Evolutionary conservation across 1,140 invertebrate genomes (phyloP).

Genomic region (Pseudomyrmex cubaensis): DNA sequence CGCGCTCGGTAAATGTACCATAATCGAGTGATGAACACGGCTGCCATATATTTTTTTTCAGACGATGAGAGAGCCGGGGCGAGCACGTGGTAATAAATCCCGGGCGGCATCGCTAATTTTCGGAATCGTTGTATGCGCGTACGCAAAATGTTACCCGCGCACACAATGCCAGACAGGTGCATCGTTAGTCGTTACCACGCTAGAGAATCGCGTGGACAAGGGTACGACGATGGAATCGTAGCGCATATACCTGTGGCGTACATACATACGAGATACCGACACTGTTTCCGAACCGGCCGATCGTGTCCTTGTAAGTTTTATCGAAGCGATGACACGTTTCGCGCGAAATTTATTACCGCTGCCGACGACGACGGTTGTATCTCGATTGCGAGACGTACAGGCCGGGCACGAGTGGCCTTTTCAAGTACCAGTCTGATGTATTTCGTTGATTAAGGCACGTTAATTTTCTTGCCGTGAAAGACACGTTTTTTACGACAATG

Average conservation of each 20-base stretch:
- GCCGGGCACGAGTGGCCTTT: constrained; percentile 30
- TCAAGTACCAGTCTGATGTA: constrained; percentile 40
- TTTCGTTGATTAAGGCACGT: constrained; percentile 53
- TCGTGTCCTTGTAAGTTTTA: constrained; percentile 62
- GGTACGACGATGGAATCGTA: constrained; percentile 6
- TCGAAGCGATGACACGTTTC: constrained; percentile 53
- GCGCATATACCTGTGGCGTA: neutral
- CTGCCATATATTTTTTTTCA: constrained; percentile 20
- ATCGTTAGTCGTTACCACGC: constrained; percentile 40
- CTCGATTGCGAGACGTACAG: constrained; percentile 22
- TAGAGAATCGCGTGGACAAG: constrained; percentile 10
- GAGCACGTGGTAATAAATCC: constrained; percentile 60
- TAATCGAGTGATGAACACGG: constrained; percentile 58
- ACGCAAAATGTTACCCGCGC: constrained; percentile 4
- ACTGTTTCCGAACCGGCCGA: constrained; percentile 27
- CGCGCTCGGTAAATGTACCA: constrained; percentile 42
- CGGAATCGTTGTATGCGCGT: constrained; percentile 28
- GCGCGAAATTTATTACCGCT: constrained; percentile 47
- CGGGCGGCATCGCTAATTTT: constrained; percentile 59
- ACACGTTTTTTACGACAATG: constrained; percentile 44
- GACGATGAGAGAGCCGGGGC: constrained; percentile 28
- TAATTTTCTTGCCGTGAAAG: constrained; percentile 41
- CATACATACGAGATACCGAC: constrained; percentile 8
- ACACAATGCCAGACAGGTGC: constrained; percentile 8
- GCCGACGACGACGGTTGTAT: constrained; percentile 38